Conservation (phyloP, 2,888 invertebrate species). For the Scaptomyza reducta region DNA sequence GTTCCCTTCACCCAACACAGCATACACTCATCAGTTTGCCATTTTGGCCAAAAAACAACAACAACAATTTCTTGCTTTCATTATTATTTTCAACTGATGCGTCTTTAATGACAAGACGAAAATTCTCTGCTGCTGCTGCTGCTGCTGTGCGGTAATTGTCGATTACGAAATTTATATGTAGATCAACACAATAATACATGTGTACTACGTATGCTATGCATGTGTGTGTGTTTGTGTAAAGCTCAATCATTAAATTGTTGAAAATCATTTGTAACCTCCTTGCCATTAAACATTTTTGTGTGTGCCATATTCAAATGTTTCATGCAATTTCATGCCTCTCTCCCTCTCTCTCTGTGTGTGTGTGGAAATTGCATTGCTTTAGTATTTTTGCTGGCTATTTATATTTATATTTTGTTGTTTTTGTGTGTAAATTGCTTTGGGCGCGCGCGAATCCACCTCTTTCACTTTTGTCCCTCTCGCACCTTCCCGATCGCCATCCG, state of each 20-base stretch:
- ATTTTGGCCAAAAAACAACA: slow-evolving; percentile 45
- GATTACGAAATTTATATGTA: slow-evolving; percentile 69
- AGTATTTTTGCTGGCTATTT: slow-evolving; percentile 67
- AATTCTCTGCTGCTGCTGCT: slow-evolving; percentile 58
- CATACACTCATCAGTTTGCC: slow-evolving; percentile 40
- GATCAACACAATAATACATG: slow-evolving; percentile 31
- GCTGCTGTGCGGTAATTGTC: slow-evolving; percentile 68
- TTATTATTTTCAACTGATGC: slow-evolving; percentile 54
- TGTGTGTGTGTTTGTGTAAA: neutral
- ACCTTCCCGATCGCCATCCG: no score
- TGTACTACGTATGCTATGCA: neutral
- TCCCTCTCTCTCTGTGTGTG: neutral
- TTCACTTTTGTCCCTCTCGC: neutral
- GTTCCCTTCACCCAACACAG: neutral
- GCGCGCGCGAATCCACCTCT: slow-evolving; percentile 7
- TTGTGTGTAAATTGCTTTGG: slow-evolving; percentile 60
- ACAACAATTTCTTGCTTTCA: slow-evolving; percentile 52
- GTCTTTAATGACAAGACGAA: slow-evolving; percentile 66
- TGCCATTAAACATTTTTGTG: slow-evolving; percentile 2
- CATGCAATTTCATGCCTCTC: slow-evolving; percentile 2
- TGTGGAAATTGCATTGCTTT: slow-evolving; percentile 55
- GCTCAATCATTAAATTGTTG: slow-evolving; percentile 60
- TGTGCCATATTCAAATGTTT: slow-evolving; percentile 29
- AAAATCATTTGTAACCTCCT: slow-evolving; percentile 44
- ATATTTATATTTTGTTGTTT: slow-evolving; percentile 39